Base-by-base conservation (phyloP, 1,140 invertebrate genomes). In the Bombus haemorrhoidalis region DNA sequence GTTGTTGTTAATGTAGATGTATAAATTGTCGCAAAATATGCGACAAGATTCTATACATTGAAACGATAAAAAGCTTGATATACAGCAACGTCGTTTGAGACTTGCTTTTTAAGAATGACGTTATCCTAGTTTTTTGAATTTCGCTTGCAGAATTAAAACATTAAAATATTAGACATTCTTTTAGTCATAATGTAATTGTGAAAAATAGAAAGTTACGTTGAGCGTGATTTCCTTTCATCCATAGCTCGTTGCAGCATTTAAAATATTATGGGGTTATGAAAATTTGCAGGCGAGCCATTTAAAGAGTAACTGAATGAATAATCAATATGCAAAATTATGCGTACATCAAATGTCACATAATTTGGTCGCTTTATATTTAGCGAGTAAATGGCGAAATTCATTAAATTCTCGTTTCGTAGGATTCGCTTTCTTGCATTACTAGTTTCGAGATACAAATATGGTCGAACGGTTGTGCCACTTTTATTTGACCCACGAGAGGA, bases 401-500 rank as follows among this genome's bases (percentile, higher is more conserved):
- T 47, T 32, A 47, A 43, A 22, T 32, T 25, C 28, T 74, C 73
- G 8, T 41, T 62, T 39, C 13, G 25, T 13, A n/a, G 37, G 28
- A 59, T 18, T 64, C 9, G 25, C 15, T 41, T 64, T 15, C 75
- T 59, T 41, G 37, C 57, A n/a, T 64, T 78, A 41, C 64, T 78
- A 64, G 57, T 28, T 13, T 41, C n/a, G 80, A 64, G 86, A 83
- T 79, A 83, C 72, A 69, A 22, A 79, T 85, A 64, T 68, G 25
- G 39, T 13, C 57, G 77, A 62, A 82, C 71, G 34, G 37, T 64
- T 59, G 80, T 41, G 78, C 57, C 18, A 39, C 43, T 82, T 59
- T 68, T 62, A 28, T 47, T 66, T 47, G 62, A 53, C 28, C 39
- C 62, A 13, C n/a, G 62, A 25, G 62, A 68, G 32, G 32, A 28